Evolutionary conservation across 2,113 vertebrate species (phyloP), one percentile per base, ranked within the genome.

Genomic region (Heterocephalus glaber): DNA sequence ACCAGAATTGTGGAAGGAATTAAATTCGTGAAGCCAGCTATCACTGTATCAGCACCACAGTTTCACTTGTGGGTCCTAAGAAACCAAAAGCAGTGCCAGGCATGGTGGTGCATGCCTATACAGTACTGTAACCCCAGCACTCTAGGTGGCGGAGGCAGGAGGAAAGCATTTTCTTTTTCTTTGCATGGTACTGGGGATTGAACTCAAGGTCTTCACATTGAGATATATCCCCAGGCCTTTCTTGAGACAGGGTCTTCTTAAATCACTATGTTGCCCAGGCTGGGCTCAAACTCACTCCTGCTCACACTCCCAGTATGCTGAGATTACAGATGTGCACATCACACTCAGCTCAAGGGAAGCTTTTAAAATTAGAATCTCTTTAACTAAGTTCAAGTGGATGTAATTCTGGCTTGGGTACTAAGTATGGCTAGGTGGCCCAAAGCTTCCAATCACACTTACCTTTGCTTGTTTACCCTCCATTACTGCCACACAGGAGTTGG

Each of bases 401-500:
- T 12, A 90, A 70, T 90, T 79, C 33, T 54, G 49, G 49, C 72
- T 22, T 54, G 20, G 65, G 19, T n/a, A 79, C 12, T 38, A 70
- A 26, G n/a, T 85, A 81, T 10, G 5, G 26, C 20, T 74, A 86
- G 24, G 20, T 68, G 14, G 85, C 47, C 54, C 58, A 93, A 66
- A 86, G 26, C 38, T 88, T 79, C 35, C 28, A 74, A 52, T 56
- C 35, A 83, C 5, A 94, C 98, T 98, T 97, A 99, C 99, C 98
- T 99, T 99, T 0, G 99, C 99, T 96, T 99, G 99, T 95, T 99
- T 99, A 8, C 99, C 99, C 83, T 99, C 99, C 99, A 99, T 99
- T 65, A 99, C 99, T 0, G 99, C 99, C 79, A 99, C 99, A n/a
- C 99, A 99, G 1, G 99, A 99, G 98, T 99, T 99, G 47, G 99